These are phyloP conservation scores for Pristiophorus japonicus DNA, from an alignment of 2,113 vertebrate species.

Conservation along the genomic window DNA sequence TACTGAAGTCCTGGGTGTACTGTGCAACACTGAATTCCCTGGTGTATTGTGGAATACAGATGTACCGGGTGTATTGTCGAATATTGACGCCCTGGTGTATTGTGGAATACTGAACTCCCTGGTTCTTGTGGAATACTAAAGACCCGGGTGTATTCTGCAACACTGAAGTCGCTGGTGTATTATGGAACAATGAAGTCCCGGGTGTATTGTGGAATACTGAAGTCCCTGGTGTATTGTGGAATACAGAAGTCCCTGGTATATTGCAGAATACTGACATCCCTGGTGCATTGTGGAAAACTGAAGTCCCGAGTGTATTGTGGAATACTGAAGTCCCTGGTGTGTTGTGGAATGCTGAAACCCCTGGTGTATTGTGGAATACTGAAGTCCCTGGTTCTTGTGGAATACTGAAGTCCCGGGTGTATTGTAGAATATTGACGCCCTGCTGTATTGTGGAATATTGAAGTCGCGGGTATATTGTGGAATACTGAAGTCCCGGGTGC, in stretches of 20 bases:
- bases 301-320: too few species aligned
- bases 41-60: too few species aligned
- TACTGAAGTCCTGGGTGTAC: too few species aligned
- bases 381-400: neutral
- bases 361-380: neutral
- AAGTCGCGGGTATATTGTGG: neutral
- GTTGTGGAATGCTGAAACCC: neutral
- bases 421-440: neutral
- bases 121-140: neutral
- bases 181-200: neutral
- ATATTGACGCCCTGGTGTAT: too few species aligned
- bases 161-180: neutral
- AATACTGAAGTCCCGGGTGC: too few species aligned
- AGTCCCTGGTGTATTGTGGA: neutral
- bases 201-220: neutral
- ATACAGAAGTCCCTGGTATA: neutral
- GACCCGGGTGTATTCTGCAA: neutral
- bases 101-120: too few species aligned
- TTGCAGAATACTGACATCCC: neutral
- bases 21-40: too few species aligned
- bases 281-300: neutral
- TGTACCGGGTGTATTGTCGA: too few species aligned
- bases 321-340: too few species aligned
- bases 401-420: too few species aligned
- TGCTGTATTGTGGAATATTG: neutral